These are phyloP conservation scores for Drosophila testacea DNA, from an alignment of 2,888 invertebrate species.

Conservation along the genomic window DNA sequence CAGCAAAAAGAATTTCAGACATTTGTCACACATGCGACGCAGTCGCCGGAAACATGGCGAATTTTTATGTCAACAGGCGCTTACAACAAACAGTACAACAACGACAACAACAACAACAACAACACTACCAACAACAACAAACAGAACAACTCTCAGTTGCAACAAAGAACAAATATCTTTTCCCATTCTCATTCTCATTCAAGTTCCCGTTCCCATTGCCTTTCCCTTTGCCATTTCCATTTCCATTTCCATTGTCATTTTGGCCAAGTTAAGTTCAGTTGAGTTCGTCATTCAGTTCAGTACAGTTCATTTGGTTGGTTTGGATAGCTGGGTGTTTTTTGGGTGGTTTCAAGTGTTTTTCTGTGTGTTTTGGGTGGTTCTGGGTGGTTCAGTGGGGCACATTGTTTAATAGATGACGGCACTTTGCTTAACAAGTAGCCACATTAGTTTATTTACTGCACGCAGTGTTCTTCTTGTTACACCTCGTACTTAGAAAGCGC, in stretches of 20 bases:
- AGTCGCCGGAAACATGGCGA: slow-evolving; percentile 67
- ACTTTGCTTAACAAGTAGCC: slow-evolving; percentile 80
- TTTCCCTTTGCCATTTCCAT: slow-evolving; percentile 23
- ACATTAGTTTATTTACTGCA: slow-evolving; percentile 79
- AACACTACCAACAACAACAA: slow-evolving; percentile 16
- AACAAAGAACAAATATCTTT: slow-evolving; percentile 37
- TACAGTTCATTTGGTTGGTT: slow-evolving; percentile 45
- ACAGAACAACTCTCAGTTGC: slow-evolving; percentile 28
- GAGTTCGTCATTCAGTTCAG: slow-evolving; percentile 54
- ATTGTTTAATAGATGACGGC: slow-evolving; percentile 80
- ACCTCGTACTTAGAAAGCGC: not conserved
- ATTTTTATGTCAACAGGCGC: slow-evolving; percentile 72
- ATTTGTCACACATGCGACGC: slow-evolving; percentile 79
- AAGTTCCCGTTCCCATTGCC: not conserved
- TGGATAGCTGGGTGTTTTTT: not conserved
- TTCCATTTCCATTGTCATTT: slow-evolving; percentile 46
- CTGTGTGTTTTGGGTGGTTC: not conserved
- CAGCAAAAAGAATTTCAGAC: slow-evolving; percentile 56
- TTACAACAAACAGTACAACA: slow-evolving; percentile 40
- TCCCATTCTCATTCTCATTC: slow-evolving; percentile 9
- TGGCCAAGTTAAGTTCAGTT: slow-evolving; percentile 57
- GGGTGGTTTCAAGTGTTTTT: not conserved
- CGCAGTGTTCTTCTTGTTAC: slow-evolving; percentile 23
- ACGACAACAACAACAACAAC: slow-evolving; percentile 1
- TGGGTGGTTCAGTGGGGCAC: slow-evolving; percentile 17